Base-by-base conservation (phyloP, 2,113 vertebrate genomes). In the Ascaphus truei region DNA sequence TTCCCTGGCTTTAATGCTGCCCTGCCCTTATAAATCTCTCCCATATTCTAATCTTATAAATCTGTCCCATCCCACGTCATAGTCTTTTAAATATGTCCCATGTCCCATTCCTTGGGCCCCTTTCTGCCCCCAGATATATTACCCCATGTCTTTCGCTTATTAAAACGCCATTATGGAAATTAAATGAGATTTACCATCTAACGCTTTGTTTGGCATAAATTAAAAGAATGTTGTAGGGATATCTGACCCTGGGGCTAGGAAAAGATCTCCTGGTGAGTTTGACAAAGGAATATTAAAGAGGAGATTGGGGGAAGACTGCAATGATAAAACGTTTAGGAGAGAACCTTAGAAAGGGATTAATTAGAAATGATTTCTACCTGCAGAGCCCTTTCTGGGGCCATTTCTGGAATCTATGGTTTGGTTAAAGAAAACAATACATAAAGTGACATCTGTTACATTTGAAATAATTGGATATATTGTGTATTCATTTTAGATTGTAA, bases 111-210 rank as follows among this genome's bases (percentile, higher is more conserved):
- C 18, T 20, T n/a, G n/a, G 55, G 50, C 73, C 61, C 55, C 23
- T 62, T 29, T 59, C 39, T 48, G 57, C 51, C 53, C 50, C 47
- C 7, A 12, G 53, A 34, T 22, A 57, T 16, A 34, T 57, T 34
- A 66, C 58, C 20, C 52, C 1, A 7, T 66, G 65, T 76, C 73
- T 65, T 51, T 68, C 57, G 76, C 23, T 76, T 75, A 80, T 86
- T 86, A 84, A 85, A 89, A 77, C 72, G 77, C 76, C 80, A 73
- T 88, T 86, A 86, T 82, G 82, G 67, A 84, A 86, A 89, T 73
- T 43, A 51, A 9, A 48, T 34, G 69, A 77, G 84, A 90, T 86
- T 85, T 85, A 79, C 80, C 26, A 80, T 74, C 74, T 76, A 52
- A 43, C 31, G 12, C 26, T 50, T 45, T 62, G 72, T 71, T 68